phyloP scores from a whole-genome alignment of 2,797 vertebrate species.

The Rhodeus uyekii region DNA sequence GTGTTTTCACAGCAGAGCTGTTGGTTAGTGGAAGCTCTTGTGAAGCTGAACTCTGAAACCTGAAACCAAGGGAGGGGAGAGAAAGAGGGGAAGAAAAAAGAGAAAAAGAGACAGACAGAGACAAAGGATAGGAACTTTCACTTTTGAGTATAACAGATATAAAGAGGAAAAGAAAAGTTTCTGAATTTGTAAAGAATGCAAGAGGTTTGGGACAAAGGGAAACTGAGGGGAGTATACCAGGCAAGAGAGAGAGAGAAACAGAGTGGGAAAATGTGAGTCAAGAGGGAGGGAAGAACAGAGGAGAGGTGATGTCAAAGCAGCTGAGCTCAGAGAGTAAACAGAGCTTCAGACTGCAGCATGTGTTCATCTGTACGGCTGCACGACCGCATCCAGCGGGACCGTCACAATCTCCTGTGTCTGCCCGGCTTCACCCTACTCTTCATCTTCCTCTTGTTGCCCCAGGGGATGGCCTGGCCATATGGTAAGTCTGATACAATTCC shows the following conservation, averaged over 20 bases:
- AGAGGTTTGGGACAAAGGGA: slow-evolving; percentile 62
- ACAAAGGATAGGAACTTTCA: not conserved
- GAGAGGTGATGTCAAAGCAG: slow-evolving; percentile 78
- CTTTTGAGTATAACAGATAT: not conserved
- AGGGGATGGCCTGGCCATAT: slow-evolving; percentile 73
- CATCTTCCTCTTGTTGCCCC: slow-evolving; percentile 67
- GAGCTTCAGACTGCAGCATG: slow-evolving; percentile 81
- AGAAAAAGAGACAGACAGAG: not conserved
- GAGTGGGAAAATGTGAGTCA: slow-evolving; percentile 55
- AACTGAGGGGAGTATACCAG: slow-evolving; percentile 13
- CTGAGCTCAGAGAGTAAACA: slow-evolving; percentile 86
- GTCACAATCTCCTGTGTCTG: slow-evolving; percentile 58
- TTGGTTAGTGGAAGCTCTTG: slow-evolving; percentile 63
- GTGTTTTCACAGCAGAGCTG: slow-evolving; percentile 26
- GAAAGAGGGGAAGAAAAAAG: not conserved
- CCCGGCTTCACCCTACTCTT: slow-evolving; percentile 68
- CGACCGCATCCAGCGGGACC: slow-evolving; percentile 65
- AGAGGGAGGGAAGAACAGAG: slow-evolving; percentile 49
- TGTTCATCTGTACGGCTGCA: slow-evolving; percentile 71
- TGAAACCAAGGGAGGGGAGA: slow-evolving; percentile 67
- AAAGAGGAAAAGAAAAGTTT: slow-evolving; percentile 17
- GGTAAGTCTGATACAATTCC: slow-evolving; percentile 66
- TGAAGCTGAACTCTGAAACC: slow-evolving; percentile 73
- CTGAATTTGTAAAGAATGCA: slow-evolving; percentile 8
- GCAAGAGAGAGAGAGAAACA: slow-evolving; percentile 41